Evolutionary conservation across 35 echinoderm and acorn worm species (phyloP), one percentile per base, ranked within the genome.

Genomic region (Eucidaris tribuloides): DNA sequence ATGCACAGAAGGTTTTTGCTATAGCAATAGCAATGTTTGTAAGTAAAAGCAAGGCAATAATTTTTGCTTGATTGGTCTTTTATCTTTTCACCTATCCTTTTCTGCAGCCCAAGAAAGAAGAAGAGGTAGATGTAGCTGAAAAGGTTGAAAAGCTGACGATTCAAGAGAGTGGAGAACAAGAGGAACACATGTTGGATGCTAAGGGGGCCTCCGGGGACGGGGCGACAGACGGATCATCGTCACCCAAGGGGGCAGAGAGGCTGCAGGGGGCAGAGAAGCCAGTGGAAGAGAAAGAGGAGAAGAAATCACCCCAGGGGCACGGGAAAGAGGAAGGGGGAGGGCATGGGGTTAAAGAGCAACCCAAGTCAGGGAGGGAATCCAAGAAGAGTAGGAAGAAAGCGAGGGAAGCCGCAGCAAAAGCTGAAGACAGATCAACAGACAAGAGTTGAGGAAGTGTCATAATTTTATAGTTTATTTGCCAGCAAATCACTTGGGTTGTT

Each of bases 351-450:
- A 62, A 79, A 22, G 78, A 58, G 18, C 54, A 70, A 15, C 82
- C 80, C 20, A 82, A 87, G 32, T 64, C 90, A 20, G 89, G 82
- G 4, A 81, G 86, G 66, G 79, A 87, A 42, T 88, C 85, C 23
- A 88, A 79, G 27, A 76, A 76, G 40, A 71, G 85, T 36, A 65
- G 85, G 56, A 93, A 80, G 80, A 93, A 93, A 52, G 79, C 62
- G 15, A 82, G 85, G 28, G 79, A 93, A 30, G 68, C 76, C 5
- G 85, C 76, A 13, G 77, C 76, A 0, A 80, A 22, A 30, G 42
- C 71, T 18, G 85, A 88, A 38, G 76, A 88, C 22, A 79, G 64
- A 37, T 62, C 74, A 24, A 36, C 27, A 17, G 77, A 88, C 0
- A 0, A 44, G 34, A 74, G 40, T n/a, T n/a, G n/a, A n/a, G n/a